Conservation (phyloP, 2,113 vertebrate species). For the Scatophagus argus region DNA sequence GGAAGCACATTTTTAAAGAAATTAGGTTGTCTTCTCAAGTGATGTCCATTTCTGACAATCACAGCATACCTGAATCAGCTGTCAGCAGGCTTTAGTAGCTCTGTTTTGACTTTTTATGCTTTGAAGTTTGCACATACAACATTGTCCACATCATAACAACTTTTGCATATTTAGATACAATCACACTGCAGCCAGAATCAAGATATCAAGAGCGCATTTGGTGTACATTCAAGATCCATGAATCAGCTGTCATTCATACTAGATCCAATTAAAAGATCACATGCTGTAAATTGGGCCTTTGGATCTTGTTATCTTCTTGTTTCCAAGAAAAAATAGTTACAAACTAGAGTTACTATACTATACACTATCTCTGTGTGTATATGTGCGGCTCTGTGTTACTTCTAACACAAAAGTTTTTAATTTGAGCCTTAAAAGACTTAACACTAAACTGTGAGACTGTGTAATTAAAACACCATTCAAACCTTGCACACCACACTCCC, state of each 20-base stretch:
- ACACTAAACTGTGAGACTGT: conserved; percentile 29
- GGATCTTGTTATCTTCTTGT: too few relatives aligned
- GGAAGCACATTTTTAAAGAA: background rate
- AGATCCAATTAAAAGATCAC: background rate
- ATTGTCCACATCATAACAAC: background rate
- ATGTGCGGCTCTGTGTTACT: background rate
- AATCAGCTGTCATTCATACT: background rate
- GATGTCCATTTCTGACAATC: background rate
- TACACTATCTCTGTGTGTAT: background rate
- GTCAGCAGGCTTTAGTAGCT: background rate
- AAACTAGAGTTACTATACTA: too few relatives aligned
- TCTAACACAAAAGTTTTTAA: conserved; percentile 27
- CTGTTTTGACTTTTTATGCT: background rate
- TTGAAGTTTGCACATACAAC: background rate
- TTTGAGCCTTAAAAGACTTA: conserved; percentile 19
- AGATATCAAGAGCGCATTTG: background rate
- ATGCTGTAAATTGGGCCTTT: background rate
- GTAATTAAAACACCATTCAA: conserved; percentile 38
- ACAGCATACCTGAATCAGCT: background rate
- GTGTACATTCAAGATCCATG: background rate
- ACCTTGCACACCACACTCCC: background rate
- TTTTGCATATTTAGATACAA: background rate
- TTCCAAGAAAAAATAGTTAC: too few relatives aligned
- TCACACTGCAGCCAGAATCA: background rate
- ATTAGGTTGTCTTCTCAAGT: background rate